Percentiles rank a stretch among this genome's conserved stretches.
Conservation (phyloP, 2,797 vertebrate species). For the Cephalopachus bancanus region DNA sequence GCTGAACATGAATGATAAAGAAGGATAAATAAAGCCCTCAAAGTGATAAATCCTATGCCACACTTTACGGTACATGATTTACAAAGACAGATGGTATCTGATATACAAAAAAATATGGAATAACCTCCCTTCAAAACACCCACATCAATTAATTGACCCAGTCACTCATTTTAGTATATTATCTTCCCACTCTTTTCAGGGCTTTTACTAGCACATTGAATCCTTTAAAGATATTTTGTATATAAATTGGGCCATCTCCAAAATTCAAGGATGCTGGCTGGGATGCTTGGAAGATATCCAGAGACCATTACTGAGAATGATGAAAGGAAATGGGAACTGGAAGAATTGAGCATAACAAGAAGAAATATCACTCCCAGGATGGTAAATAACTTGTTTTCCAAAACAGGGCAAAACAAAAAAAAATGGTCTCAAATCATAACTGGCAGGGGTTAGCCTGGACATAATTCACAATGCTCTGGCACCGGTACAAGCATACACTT, state of each 20-base stretch:
- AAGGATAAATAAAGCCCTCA: slow-evolving; percentile 52
- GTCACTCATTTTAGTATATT: slow-evolving; percentile 59
- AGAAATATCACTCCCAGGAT: slow-evolving; percentile 56
- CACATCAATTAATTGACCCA: slow-evolving; percentile 50
- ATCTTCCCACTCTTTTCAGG: slow-evolving; percentile 45
- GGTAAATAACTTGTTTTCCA: slow-evolving; percentile 51
- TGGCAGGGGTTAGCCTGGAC: slow-evolving; percentile 25
- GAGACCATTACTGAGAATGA: slow-evolving; percentile 46
- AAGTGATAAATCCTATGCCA: slow-evolving; percentile 7
- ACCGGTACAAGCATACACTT: not conserved
- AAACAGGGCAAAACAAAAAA: slow-evolving; percentile 65
- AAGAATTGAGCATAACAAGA: slow-evolving; percentile 53
- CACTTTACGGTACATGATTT: slow-evolving; percentile 3
- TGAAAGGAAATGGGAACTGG: slow-evolving; percentile 64
- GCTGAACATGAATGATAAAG: slow-evolving; percentile 54
- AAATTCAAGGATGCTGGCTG: slow-evolving; percentile 69
- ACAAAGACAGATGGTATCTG: slow-evolving; percentile 62
- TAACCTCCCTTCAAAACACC: slow-evolving; percentile 31
- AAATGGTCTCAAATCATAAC: slow-evolving; percentile 69
- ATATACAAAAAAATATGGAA: slow-evolving; percentile 11
- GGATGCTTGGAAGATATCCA: slow-evolving; percentile 66
- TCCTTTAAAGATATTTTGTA: slow-evolving; percentile 66
- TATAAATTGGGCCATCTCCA: slow-evolving; percentile 71
- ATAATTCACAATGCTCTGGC: slow-evolving; percentile 22
- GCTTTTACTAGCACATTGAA: slow-evolving; percentile 51